Evolutionary conservation across 2,113 vertebrate genomes (phyloP), one percentile per base, ranked within the genome.

Genomic region (Bettongia penicillata): DNA sequence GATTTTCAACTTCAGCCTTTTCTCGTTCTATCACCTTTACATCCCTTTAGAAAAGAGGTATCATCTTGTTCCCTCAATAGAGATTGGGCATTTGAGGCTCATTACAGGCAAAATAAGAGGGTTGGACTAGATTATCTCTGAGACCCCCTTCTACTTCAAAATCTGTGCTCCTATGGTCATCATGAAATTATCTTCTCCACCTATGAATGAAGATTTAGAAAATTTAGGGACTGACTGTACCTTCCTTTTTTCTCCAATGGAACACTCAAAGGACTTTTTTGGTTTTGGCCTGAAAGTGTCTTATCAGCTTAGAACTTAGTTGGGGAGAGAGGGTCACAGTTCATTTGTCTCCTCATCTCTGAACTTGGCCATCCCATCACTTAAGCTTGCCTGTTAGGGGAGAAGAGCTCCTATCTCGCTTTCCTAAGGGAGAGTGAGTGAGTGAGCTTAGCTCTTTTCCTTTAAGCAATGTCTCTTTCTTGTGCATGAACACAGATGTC

Each of bases 401-500:
- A 49, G 16, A 7, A 51, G 68, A 47, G 31, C 48, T 49, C 6
- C 26, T n/a, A n/a, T 84, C 68, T 84, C 7, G 43, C n/a, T 84
- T 84, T 84, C n/a, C 68, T 43, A 84, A 89, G 16, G 89, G 3
- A 89, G 2, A 22, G 31, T 43, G 47, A 90, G 57, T 51, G 12
- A 57, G 14, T 50, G 57, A 22, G 11, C 28, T 77, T 77, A 77
- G 16, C 6, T 84, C 68, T 77, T 14, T n/a, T 68, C 14, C 12
- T 77, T 84, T 1, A 84, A 43, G n/a, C 68, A 77, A 84, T 84
- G 16, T 2, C 6, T 43, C 94, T 93, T 93, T 3, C 19, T 31
- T 89, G 91, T 11, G 23, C 19, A 48, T 55, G 53, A 94, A 95
- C 61, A 93, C 47, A 95, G 93, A 96, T 89, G 93, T 49, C 23